These are phyloP conservation scores for Oryzias melastigma DNA, from an alignment of 2,113 vertebrate genomes.

Conservation along the genomic window DNA sequence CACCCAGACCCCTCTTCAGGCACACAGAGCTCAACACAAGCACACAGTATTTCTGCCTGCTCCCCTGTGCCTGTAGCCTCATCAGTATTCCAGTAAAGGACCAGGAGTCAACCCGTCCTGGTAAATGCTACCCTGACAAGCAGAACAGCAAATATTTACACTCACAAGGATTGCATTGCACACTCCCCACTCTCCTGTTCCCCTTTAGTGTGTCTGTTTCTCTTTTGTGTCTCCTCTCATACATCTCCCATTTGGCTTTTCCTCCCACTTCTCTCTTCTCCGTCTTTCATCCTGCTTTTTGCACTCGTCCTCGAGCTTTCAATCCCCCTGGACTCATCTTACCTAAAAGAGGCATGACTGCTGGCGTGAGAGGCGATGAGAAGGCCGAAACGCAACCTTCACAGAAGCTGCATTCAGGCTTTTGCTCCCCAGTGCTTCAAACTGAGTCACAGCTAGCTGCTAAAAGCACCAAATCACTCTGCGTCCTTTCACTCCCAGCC, in stretches of 20 bases:
- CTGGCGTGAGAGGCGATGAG: slow-evolving; percentile 35
- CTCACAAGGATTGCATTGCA: slow-evolving; percentile 52
- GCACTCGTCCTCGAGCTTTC: slow-evolving; percentile 13
- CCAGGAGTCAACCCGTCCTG: slow-evolving; percentile 67
- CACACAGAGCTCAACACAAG: slow-evolving; percentile 20
- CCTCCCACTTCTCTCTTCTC: slow-evolving; percentile 7
- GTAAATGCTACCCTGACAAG: slow-evolving; percentile 76
- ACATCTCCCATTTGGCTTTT: slow-evolving; percentile 15
- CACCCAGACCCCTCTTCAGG: slow-evolving; percentile 23
- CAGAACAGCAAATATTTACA: slow-evolving; percentile 83
- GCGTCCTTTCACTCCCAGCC: slow-evolving; percentile 24
- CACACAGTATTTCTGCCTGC: slow-evolving; percentile 17
- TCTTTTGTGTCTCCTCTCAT: slow-evolving; percentile 17
- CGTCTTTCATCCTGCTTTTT: slow-evolving; percentile 28
- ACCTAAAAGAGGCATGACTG: slow-evolving; percentile 46
- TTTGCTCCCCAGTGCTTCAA: slow-evolving; percentile 52
- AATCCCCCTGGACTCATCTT: slow-evolving; percentile 9
- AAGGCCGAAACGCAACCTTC: slow-evolving; percentile 37
- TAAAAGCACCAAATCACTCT: slow-evolving; percentile 55
- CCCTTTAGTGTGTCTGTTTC: slow-evolving; percentile 11
- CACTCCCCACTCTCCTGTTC: slow-evolving; percentile 27
- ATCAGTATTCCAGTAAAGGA: slow-evolving; percentile 75
- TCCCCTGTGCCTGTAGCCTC: slow-evolving; percentile 48
- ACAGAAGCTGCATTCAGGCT: slow-evolving; percentile 69
- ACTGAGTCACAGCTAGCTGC: slow-evolving; percentile 47